phyloP scores from a whole-genome alignment of 1,140 invertebrate species.

The Brachionus rubens region DNA sequence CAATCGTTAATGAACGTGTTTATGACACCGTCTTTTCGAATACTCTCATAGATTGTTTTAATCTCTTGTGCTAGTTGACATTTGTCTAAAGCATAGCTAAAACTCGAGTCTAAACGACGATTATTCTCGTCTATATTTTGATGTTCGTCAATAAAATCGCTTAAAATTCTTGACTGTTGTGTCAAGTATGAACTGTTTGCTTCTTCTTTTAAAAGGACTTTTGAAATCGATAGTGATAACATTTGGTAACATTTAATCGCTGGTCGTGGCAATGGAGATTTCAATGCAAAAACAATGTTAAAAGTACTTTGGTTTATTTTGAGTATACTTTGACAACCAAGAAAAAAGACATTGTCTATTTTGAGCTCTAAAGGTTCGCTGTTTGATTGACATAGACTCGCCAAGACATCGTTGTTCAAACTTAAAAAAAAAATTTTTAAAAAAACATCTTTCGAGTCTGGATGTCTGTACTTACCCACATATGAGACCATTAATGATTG shows the following conservation, averaged over 20 bases:
- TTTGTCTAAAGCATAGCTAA: conserved; percentile 24
- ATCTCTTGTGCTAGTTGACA: conserved; percentile 13
- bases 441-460: too few relatives aligned
- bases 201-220: conserved; percentile 9
- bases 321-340: conserved; percentile 6
- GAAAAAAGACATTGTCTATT: conserved; percentile 41
- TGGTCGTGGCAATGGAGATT: conserved; percentile 26
- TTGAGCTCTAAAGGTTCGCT: conserved; percentile 41
- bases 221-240: neutral
- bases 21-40: neutral
- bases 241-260: conserved; percentile 33
- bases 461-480: conserved; percentile 20
- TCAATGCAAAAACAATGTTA: conserved; percentile 27
- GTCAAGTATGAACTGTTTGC: conserved; percentile 18
- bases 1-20: conserved; percentile 20
- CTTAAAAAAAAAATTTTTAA: neutral
- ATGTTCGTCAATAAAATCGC: conserved; percentile 9
- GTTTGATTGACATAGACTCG: neutral
- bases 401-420: conserved; percentile 2
- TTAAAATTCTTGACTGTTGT: neutral
- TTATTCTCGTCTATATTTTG: conserved; percentile 26
- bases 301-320: conserved; percentile 39
- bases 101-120: conserved; percentile 17
- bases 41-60: conserved; percentile 25
- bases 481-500: conserved; percentile 16